phyloP scores from a whole-genome alignment of 2,888 invertebrate species.

The Scaptodrosophila latifasciaeformis region DNA sequence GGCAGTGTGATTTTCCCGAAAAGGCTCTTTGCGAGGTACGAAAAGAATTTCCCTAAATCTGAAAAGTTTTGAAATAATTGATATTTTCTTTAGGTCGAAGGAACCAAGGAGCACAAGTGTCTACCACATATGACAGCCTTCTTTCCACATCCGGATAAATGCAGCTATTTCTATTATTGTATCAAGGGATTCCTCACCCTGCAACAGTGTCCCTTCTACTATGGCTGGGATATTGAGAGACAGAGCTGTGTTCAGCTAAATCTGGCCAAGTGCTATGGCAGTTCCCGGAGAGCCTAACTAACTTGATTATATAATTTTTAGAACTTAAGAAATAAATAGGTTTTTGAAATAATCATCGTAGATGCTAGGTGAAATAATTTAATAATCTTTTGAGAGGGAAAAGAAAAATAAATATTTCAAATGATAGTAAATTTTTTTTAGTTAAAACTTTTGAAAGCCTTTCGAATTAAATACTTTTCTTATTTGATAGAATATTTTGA shows the following conservation, averaged over 20 bases:
- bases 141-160: constrained; percentile 71
- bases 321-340: too few relatives aligned
- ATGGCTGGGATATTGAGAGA: constrained; percentile 72
- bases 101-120: constrained; percentile 59
- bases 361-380: too few relatives aligned
- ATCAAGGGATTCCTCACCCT: constrained; percentile 71
- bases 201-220: constrained; percentile 73
- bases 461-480: too few relatives aligned
- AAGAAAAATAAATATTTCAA: too few relatives aligned
- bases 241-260: constrained; percentile 64
- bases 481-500: too few relatives aligned
- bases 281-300: constrained; percentile 36
- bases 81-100: constrained; percentile 38
- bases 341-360: too few relatives aligned
- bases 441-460: too few relatives aligned
- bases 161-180: constrained; percentile 73
- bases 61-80: background rate
- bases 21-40: constrained; percentile 62
- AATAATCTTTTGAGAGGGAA: too few relatives aligned
- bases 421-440: too few relatives aligned
- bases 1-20: constrained; percentile 70
- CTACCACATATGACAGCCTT: constrained; percentile 66
- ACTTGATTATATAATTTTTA: too few relatives aligned
- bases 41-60: background rate
- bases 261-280: constrained; percentile 64